Evolutionary conservation across 2,888 invertebrate species (phyloP).

Genomic region (Congeria kusceri): DNA sequence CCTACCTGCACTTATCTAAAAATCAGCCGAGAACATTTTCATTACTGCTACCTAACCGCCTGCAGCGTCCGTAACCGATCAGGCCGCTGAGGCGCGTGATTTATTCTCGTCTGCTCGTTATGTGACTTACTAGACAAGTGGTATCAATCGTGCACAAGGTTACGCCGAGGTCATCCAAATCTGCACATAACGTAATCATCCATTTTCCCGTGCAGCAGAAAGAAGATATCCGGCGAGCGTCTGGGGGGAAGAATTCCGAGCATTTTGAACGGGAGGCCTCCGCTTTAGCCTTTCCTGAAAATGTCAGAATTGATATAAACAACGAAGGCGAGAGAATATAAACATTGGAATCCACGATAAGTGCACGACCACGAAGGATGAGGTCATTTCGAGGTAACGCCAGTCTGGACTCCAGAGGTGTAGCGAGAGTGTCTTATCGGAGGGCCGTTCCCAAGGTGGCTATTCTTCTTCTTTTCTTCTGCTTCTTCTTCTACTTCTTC

Average conservation of each 20-base stretch:
- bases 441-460: no score
- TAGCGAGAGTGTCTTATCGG: no score
- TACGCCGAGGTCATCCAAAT: slow-evolving; percentile 50
- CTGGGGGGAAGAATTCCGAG: neutral
- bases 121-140: slow-evolving; percentile 4
- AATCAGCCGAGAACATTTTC: no score
- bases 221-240: neutral
- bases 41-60: neutral
- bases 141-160: slow-evolving; percentile 32
- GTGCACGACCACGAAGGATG: slow-evolving; percentile 43
- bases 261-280: neutral
- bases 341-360: slow-evolving; percentile 46
- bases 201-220: neutral
- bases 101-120: neutral
- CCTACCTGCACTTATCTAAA: no score
- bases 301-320: slow-evolving; percentile 48
- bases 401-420: no score
- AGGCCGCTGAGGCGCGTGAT: neutral
- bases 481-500: no score
- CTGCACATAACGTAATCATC: slow-evolving; percentile 57
- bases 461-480: no score
- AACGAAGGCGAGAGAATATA: slow-evolving; percentile 24
- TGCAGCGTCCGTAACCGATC: neutral
- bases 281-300: neutral
- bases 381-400: slow-evolving; percentile 47